Base-by-base conservation (phyloP, 2,888 invertebrate genomes). In the Hydrotaea cyrtoneurina region DNA sequence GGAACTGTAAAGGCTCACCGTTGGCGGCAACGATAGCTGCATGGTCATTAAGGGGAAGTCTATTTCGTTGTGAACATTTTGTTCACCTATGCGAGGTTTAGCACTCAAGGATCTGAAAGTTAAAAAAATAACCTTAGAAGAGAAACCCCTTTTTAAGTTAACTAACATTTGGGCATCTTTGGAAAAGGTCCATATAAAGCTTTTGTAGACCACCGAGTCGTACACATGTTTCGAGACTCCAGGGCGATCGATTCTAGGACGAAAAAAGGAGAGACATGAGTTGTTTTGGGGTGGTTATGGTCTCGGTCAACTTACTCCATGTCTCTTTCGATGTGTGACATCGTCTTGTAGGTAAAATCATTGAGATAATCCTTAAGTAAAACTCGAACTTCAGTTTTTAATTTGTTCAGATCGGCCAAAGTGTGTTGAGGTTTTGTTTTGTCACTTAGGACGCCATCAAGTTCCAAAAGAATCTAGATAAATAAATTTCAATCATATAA, bases 11-110 rank as follows among this genome's bases (percentile, higher is more conserved):
- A 93, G 89, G 50, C 92, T 91, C 0, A 94, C 90, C 0, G 89
- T 89, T 4, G 90, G 88, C 0, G 94, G 94, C 74, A 94, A 89
- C 0, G 92, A 89, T 0, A 94, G 90, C 74, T 91, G 90, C 87
- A 93, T 89, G 57, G 92, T 89, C 81, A 94, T 89, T 13, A 92
- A 89, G 0, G 92, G 89, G 86, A 94, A 94, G 17, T 92, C 90
- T 2, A 94, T 91, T 86, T 93, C 93, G 8, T 93, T 91, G 79
- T 93, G 92, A 0, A 87, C 87, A 8, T 87, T 87, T 76, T 89
- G 91, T 26, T 86, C 93, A 72, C 88, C 93, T 89, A 90, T 89
- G 10, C 90, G 89, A 0, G 89, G 89, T 64, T 91, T 91, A 13
- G 91, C 90, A 83, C 88, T 89, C 2, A 90, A 81, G 11, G 89